Conservation (phyloP, 1,140 invertebrate genomes). For the Scaptomyza montana region DNA sequence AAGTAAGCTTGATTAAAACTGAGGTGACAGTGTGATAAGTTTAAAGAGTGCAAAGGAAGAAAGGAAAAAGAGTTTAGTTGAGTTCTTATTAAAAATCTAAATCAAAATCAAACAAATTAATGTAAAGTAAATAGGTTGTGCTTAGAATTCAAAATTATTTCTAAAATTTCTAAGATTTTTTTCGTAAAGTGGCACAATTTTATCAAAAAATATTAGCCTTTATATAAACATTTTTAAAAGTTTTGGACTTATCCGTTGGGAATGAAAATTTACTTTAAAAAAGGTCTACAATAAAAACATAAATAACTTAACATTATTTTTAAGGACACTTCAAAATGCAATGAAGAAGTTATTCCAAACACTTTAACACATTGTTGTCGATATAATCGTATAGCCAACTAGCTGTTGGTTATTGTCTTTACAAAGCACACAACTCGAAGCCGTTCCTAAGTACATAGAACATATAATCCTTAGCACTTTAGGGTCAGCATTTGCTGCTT, state of each 20-base stretch:
- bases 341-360: not conserved
- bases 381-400: constrained; percentile 1
- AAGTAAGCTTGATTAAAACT: not conserved
- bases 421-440: constrained; percentile 1
- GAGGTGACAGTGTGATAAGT: not conserved
- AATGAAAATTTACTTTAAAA: no score
- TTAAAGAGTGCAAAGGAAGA: not conserved
- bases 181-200: no score
- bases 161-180: no score
- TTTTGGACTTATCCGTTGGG: no score
- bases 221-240: no score
- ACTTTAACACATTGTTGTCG: constrained; percentile 8
- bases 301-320: no score
- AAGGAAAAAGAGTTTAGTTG: not conserved
- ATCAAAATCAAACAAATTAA: no score
- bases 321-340: no score
- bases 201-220: no score
- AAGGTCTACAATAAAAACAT: no score
- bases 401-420: constrained; percentile 9
- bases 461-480: constrained; percentile 23
- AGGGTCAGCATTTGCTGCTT: not conserved
- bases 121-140: no score
- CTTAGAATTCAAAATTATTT: no score
- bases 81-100: not conserved
- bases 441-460: constrained; percentile 2